phyloP scores from a whole-genome alignment of 2,888 invertebrate genomes.

The Cactoblastis cactorum region DNA sequence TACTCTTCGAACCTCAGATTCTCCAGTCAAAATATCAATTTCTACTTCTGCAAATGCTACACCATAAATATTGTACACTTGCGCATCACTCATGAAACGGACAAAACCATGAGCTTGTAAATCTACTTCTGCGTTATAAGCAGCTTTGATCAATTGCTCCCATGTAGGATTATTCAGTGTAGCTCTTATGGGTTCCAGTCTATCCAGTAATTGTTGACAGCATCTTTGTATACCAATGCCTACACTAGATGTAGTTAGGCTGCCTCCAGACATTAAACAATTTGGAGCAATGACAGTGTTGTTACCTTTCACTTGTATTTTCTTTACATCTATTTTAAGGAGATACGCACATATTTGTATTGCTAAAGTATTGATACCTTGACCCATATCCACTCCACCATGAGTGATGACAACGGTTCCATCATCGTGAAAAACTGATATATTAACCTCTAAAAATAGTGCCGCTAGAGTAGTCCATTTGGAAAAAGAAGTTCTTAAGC shows the following conservation, averaged over 20 bases:
- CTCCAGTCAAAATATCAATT: constrained; percentile 85
- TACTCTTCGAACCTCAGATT: constrained; percentile 76
- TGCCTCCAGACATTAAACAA: constrained; percentile 81
- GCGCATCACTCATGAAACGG: constrained; percentile 22
- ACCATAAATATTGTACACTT: constrained; percentile 65
- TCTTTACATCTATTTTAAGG: constrained; percentile 81
- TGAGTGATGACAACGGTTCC: constrained; percentile 82
- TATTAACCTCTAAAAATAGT: constrained; percentile 54
- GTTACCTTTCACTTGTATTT: constrained; percentile 82
- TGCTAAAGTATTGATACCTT: constrained; percentile 85
- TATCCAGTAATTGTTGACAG: constrained; percentile 60
- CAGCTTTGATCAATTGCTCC: constrained; percentile 66
- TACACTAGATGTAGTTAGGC: constrained; percentile 82
- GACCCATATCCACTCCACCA: constrained; percentile 84
- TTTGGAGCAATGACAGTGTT: constrained; percentile 82
- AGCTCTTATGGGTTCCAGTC: constrained; percentile 58
- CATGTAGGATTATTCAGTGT: constrained; percentile 58
- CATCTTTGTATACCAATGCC: constrained; percentile 71
- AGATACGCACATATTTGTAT: constrained; percentile 82
- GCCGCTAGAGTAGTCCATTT: constrained; percentile 62
- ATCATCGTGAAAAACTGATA: constrained; percentile 81
- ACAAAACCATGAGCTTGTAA: constrained; percentile 39
- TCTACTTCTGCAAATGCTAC: constrained; percentile 82
- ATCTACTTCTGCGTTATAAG: constrained; percentile 37
- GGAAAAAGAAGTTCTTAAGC: constrained; percentile 80